phyloP scores from a whole-genome alignment of 1,140 invertebrate genomes.

The Drusus annulatus region DNA sequence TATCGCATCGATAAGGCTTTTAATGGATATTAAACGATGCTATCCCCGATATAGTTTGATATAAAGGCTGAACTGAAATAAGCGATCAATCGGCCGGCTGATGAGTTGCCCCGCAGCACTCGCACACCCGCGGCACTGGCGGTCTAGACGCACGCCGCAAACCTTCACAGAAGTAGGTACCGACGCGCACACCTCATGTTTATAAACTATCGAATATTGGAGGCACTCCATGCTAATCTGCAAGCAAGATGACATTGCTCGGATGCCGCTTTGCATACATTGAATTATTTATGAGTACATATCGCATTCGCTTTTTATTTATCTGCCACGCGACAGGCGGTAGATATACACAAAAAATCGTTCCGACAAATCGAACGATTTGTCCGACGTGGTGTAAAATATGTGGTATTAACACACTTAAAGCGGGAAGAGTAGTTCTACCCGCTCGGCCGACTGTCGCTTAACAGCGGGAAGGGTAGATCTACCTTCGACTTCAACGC shows the following conservation, averaged over 20 bases:
- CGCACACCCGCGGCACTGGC: background rate
- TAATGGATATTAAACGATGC: too few relatives aligned
- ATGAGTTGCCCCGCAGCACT: too few relatives aligned
- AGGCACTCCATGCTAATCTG: constrained; percentile 28
- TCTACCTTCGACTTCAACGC: too few relatives aligned
- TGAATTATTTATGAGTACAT: constrained; percentile 30
- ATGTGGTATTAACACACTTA: too few relatives aligned
- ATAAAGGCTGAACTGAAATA: too few relatives aligned
- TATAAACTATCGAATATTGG: constrained; percentile 26
- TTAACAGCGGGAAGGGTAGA: too few relatives aligned
- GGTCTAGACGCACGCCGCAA: background rate
- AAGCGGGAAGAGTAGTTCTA: too few relatives aligned
- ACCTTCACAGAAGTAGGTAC: too few relatives aligned
- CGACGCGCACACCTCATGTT: constrained; percentile 3
- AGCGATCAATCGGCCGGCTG: too few relatives aligned
- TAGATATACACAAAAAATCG: background rate
- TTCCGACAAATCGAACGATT: background rate
- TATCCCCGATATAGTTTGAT: too few relatives aligned
- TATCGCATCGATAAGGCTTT: too few relatives aligned
- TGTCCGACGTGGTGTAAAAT: background rate
- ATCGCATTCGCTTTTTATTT: constrained; percentile 23
- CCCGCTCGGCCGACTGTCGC: too few relatives aligned
- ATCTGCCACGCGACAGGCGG: constrained; percentile 18
- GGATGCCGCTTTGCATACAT: constrained; percentile 18
- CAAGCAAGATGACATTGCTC: constrained; percentile 29